Evolutionary conservation across 2,113 vertebrate species (phyloP).

Genomic region (Cryptomyrus ogoouensis): DNA sequence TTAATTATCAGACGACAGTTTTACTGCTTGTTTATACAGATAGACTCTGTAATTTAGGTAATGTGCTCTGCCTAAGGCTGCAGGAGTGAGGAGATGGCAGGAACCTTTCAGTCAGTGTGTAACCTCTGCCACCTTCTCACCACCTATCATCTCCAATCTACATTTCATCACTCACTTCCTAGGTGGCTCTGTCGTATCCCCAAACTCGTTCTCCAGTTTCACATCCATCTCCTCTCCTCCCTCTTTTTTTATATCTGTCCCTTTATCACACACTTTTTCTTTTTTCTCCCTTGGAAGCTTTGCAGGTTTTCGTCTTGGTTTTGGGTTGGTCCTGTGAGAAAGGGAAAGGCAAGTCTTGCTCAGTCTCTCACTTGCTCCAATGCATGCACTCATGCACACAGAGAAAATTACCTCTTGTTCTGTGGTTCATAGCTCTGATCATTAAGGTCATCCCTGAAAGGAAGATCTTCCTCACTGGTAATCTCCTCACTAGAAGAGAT

Average conservation of each 20-base stretch:
- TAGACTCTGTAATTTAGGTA: not conserved
- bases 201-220: conserved; percentile 77
- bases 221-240: conserved; percentile 65
- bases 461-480: conserved; percentile 70
- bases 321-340: conserved; percentile 44
- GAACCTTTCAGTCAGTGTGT: not conserved
- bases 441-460: conserved; percentile 76
- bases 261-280: conserved; percentile 50
- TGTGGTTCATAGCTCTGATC: conserved; percentile 75
- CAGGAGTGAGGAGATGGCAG: not conserved
- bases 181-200: conserved; percentile 79
- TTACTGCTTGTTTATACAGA: not conserved
- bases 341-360: not conserved
- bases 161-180: conserved; percentile 72
- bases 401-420: conserved; percentile 66
- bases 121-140: not conserved
- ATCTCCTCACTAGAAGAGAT: conserved; percentile 38
- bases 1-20: not conserved
- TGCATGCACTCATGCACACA: not conserved
- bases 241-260: conserved; percentile 65
- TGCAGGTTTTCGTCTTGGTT: conserved; percentile 72
- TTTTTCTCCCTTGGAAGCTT: conserved; percentile 73
- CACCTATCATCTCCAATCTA: too few species aligned
- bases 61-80: not conserved
- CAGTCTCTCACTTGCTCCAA: not conserved